Base-by-base conservation (phyloP, 2,113 vertebrate species). In the Petromus typicus region DNA sequence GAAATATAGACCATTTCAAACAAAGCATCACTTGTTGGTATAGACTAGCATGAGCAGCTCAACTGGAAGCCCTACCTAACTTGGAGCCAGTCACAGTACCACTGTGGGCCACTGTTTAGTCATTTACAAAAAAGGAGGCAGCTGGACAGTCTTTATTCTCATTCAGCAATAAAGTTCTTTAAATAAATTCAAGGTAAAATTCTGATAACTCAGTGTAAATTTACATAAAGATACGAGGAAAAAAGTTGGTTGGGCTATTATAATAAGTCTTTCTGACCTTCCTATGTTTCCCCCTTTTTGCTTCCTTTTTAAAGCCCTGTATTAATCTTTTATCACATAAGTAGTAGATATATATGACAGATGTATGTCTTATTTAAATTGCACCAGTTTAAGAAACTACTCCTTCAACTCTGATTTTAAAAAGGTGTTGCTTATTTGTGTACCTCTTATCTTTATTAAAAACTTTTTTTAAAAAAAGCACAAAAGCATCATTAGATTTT, bases 1-100 rank as follows among this genome's bases (percentile, higher is more conserved):
- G 43, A 87, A 95, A 88, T 22, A 92, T 0, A 87, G 78, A 37
- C 23, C 32, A 30, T 85, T 95, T 94, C 89, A 90, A 76, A 95
- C 79, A 78, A 95, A 92, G 91, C 56, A n/a, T 34, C 83, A 66
- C 30, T 94, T 89, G 90, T 43, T 69, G 14, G 54, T 8, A 30
- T 59, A 11, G 51, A 69, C 71, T 40, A 63, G 32, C 22, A 6
- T 0, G 6, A 75, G 90, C 40, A 83, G 88, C 80, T 88, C 75
- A 25, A 43, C 13, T n/a, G 22, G 73, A 90, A 54, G 79, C 22
- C 43, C 51, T 16, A 34, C n/a, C 43, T 34, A 40, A 90, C 86
- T 71, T 34, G 11, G 40, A 76, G 57, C 61, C 40, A 90, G 89
- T 75, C 79, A 67, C 30, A 92, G 83, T 30, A 83, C 79, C 56